phyloP scores from a whole-genome alignment of 1,140 invertebrate genomes.

The Pseudomyrmex pallidus region DNA sequence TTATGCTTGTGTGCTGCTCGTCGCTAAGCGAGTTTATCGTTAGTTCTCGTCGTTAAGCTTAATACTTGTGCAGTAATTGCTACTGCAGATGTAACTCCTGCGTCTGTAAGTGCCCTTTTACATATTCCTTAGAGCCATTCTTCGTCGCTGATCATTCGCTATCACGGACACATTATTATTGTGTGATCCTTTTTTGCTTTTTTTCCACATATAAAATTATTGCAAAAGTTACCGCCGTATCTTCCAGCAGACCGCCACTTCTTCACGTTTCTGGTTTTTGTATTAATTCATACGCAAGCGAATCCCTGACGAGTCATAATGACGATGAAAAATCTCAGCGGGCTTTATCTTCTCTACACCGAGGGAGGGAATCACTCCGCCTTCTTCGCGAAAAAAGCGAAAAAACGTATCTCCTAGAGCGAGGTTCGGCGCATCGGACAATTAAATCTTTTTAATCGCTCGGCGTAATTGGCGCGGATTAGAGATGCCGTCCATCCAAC shows the following conservation, averaged over 20 bases:
- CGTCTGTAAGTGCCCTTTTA: constrained; percentile 7
- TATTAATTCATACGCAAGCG: background rate
- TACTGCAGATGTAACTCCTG: constrained; percentile 22
- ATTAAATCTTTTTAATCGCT: constrained; percentile 84
- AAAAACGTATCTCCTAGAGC: constrained; percentile 43
- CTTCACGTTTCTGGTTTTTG: constrained; percentile 18
- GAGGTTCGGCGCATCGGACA: constrained; percentile 73
- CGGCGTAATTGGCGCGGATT: constrained; percentile 81
- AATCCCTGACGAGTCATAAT: constrained; percentile 34
- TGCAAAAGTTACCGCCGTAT: background rate
- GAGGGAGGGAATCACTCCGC: constrained; percentile 12
- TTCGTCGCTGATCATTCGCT: constrained; percentile 7
- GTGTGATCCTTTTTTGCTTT: background rate
- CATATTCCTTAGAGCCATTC: constrained; percentile 8
- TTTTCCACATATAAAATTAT: background rate
- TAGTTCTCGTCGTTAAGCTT: constrained; percentile 32
- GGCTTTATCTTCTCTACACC: background rate
- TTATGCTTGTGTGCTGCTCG: background rate
- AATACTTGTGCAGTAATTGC: constrained; percentile 24
- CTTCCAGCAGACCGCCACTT: background rate
- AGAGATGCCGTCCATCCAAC: constrained; percentile 77
- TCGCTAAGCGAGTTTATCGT: constrained; percentile 47
- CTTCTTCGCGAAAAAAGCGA: background rate
- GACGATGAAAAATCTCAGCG: constrained; percentile 36
- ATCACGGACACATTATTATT: constrained; percentile 26